A percentile compares a stretch with the other conserved stretches of the same genome.
Evolutionary conservation across 2,888 invertebrate genomes (phyloP).

Genomic region (Liposcelis brunnea): DNA sequence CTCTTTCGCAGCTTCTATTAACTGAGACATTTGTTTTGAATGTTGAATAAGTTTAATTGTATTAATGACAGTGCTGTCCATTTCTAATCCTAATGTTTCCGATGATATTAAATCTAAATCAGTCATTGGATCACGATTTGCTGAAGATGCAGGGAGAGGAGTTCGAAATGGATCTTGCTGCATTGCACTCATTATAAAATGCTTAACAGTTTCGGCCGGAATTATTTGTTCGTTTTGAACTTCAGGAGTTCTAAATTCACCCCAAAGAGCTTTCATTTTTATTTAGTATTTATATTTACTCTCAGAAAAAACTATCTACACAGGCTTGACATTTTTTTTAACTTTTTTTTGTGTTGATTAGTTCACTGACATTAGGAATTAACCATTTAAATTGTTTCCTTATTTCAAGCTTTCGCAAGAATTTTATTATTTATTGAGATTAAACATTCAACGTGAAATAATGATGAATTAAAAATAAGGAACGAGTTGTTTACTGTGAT

Average conservation of each 20-base stretch:
- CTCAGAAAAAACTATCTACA: too few relatives aligned
- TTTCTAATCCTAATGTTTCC: slow-evolving; percentile 11
- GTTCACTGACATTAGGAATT: too few relatives aligned
- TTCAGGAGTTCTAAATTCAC: slow-evolving; percentile 10
- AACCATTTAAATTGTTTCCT: too few relatives aligned
- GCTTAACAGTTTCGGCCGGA: slow-evolving; percentile 13
- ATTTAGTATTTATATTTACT: slow-evolving; percentile 2
- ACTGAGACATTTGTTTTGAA: slow-evolving; percentile 11
- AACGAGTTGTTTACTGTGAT: too few relatives aligned
- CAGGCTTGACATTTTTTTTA: too few relatives aligned
- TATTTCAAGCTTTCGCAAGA: too few relatives aligned
- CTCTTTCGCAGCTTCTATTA: slow-evolving; percentile 8
- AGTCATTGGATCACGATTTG: slow-evolving; percentile 7
- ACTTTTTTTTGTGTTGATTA: too few relatives aligned
- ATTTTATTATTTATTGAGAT: too few relatives aligned
- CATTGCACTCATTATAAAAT: slow-evolving; percentile 13
- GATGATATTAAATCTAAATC: slow-evolving; percentile 9
- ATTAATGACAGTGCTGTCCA: slow-evolving; percentile 12
- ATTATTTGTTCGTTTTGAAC: slow-evolving; percentile 11
- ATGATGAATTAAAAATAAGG: too few relatives aligned
- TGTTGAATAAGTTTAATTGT: slow-evolving; percentile 13
- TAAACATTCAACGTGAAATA: too few relatives aligned
- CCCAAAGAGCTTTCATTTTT: slow-evolving; percentile 11
- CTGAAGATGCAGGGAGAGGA: slow-evolving; percentile 11
- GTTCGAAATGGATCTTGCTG: slow-evolving; percentile 12